Conservation (phyloP, 2,888 invertebrate species). For the Malthinus seriepunctatus region DNA sequence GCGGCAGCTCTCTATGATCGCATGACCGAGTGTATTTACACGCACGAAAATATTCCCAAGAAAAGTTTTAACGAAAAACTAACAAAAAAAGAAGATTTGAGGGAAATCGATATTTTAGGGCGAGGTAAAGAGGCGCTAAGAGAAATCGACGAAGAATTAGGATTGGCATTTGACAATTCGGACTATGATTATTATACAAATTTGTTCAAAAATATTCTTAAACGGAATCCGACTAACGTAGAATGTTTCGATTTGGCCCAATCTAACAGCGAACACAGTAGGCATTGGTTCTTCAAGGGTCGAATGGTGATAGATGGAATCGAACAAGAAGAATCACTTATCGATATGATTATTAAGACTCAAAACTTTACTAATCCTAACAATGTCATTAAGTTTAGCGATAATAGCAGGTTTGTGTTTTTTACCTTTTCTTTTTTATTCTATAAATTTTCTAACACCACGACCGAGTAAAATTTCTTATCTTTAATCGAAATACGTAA, state of each 20-base stretch:
- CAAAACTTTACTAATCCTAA: constrained; percentile 84
- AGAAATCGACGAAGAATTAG: constrained; percentile 64
- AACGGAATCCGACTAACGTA: constrained; percentile 94
- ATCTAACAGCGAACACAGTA: constrained; percentile 96
- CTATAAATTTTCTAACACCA: no score
- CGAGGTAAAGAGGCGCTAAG: constrained; percentile 80
- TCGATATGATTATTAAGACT: constrained; percentile 92
- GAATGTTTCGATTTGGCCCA: constrained; percentile 98
- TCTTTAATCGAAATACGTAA: no score
- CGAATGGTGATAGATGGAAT: constrained; percentile 82
- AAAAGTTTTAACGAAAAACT: constrained; percentile 70
- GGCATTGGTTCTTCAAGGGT: constrained; percentile 99
- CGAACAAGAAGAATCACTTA: constrained; percentile 77
- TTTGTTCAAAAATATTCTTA: constrained; percentile 79
- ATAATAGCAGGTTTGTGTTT: constrained; percentile 82
- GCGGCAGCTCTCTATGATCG: constrained; percentile 78
- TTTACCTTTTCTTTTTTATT: no score
- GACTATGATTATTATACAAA: constrained; percentile 90
- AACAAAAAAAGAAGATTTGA: constrained; percentile 72
- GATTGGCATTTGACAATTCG: constrained; percentile 91
- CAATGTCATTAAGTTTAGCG: constrained; percentile 96
- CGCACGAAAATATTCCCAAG: constrained; percentile 64
- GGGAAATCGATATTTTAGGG: constrained; percentile 79
- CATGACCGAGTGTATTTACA: constrained; percentile 92
- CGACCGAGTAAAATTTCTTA: no score